A percentile compares a stretch with the other conserved stretches of the same genome.
These are phyloP conservation scores for Amblyornis subalaris DNA, from an alignment of 2,113 vertebrate species.

Conservation along the genomic window DNA sequence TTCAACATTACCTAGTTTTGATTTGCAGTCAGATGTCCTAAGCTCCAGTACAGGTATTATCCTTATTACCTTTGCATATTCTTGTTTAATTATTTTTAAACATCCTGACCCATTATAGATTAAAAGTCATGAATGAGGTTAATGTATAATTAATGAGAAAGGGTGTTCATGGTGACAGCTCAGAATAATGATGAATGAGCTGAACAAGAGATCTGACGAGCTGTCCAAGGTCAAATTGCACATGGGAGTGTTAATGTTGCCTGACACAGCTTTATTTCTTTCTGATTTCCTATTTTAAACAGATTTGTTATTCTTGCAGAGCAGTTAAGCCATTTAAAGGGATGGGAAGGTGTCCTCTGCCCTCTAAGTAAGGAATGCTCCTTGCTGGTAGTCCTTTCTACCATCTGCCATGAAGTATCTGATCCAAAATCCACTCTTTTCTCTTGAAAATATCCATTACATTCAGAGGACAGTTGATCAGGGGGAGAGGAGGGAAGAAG, in stretches of 20 bases:
- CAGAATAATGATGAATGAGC: conserved; percentile 65
- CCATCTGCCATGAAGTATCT: neutral
- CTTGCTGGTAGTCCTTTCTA: neutral
- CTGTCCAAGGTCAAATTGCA: conserved; percentile 47
- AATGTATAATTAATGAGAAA: conserved; percentile 65
- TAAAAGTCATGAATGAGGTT: conserved; percentile 56
- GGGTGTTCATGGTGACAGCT: conserved; percentile 6
- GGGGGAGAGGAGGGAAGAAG: neutral
- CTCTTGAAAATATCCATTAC: neutral
- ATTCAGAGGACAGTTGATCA: neutral
- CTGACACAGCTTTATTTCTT: conserved; percentile 34
- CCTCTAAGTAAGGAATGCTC: neutral
- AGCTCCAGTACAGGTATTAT: neutral
- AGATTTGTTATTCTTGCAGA: conserved; percentile 18
- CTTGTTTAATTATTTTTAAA: conserved; percentile 53
- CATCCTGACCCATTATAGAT: conserved; percentile 45
- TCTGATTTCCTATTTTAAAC: conserved; percentile 31
- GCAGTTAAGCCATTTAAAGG: neutral
- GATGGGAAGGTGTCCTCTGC: neutral
- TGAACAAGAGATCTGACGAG: conserved; percentile 8
- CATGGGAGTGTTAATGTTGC: neutral
- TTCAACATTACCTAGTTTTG: neutral
- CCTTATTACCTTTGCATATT: neutral
- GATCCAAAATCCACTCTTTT: neutral
- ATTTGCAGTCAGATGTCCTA: neutral